Evolutionary conservation across 2,888 invertebrate species (phyloP), one percentile per base, ranked within the genome.

Genomic region (Salpingus planirostris): DNA sequence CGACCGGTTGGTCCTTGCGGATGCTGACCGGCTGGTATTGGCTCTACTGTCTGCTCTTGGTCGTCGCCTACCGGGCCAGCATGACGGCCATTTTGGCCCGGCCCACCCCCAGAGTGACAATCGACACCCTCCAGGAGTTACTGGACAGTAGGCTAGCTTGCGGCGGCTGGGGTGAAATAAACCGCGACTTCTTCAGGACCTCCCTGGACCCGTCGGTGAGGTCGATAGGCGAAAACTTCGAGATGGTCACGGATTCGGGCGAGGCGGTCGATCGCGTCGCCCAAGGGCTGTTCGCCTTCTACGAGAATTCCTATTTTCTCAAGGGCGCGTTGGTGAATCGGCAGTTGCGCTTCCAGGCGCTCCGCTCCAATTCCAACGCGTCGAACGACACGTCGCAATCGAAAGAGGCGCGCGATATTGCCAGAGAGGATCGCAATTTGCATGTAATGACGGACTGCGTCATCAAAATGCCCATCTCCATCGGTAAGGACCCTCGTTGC

Each of bases 21-120:
- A 67, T 88, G 14, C 67, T 89, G 8, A 86, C 87, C 2, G 88
- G 89, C 1, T 88, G 86, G 80, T 89, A 87, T 64, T 89, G 87
- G 87, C 60, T 88, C 2, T 90, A 87, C 56, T 84, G 84, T 52
- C 76, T 87, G 38, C 67, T 88, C 2, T 70, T 88, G 3, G 81
- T 82, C 0, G 84, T 86, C 0, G 75, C 82, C 0, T 90, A 90
- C 57, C 67, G 81, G 51, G 88, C 88, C 0, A 87, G 86, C 49
- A 80, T 89, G 74, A 88, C 87, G 0, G 87, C 88, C 0, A 84
- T 85, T 30, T 65, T 89, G 26, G 84, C 88, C 0, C 81, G 80
- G 59, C 87, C 88, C 13, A 71, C 77, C 1, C 78, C 80, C 7
- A 80, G 87, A 47, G 75, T 87, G 5, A 86, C 84, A 1, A 86